phyloP scores from a whole-genome alignment of 2,797 vertebrate genomes.

The Valencia hispanica region DNA sequence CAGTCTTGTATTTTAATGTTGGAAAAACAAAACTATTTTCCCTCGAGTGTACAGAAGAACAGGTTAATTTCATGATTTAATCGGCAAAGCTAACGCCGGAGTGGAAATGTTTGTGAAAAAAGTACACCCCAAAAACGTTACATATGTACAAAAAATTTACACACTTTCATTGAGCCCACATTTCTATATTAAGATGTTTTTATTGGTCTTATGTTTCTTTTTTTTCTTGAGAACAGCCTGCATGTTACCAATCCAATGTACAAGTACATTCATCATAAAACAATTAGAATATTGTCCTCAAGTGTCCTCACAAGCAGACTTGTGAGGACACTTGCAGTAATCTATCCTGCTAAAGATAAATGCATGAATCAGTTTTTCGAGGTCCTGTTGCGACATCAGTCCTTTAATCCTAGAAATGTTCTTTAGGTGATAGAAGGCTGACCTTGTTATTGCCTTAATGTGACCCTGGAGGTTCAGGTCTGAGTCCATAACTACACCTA shows the following conservation, averaged over 20 bases:
- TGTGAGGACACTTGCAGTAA: too few species aligned
- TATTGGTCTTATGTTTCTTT: background rate
- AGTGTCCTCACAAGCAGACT: too few species aligned
- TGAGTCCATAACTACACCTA: too few species aligned
- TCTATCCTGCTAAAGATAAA: too few species aligned
- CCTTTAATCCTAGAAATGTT: too few species aligned
- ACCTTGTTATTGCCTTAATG: too few species aligned
- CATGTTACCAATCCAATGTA: background rate
- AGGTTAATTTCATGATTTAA: background rate
- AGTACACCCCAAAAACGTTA: background rate
- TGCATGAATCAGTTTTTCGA: too few species aligned
- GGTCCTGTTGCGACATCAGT: too few species aligned
- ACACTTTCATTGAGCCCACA: background rate
- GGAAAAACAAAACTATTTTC: too few species aligned
- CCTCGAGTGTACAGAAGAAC: background rate
- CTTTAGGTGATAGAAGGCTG: too few species aligned
- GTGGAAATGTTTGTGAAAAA: background rate
- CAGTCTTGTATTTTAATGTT: background rate
- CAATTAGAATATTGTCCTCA: background rate
- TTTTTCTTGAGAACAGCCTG: background rate
- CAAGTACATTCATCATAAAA: background rate
- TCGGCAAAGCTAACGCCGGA: background rate
- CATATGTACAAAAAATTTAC: background rate
- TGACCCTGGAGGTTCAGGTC: too few species aligned
- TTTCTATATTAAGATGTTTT: background rate